Percentiles rank a stretch among this genome's conserved stretches.
Evolutionary conservation across 1,140 invertebrate species (phyloP).

Genomic region (Cotesia typhae): DNA sequence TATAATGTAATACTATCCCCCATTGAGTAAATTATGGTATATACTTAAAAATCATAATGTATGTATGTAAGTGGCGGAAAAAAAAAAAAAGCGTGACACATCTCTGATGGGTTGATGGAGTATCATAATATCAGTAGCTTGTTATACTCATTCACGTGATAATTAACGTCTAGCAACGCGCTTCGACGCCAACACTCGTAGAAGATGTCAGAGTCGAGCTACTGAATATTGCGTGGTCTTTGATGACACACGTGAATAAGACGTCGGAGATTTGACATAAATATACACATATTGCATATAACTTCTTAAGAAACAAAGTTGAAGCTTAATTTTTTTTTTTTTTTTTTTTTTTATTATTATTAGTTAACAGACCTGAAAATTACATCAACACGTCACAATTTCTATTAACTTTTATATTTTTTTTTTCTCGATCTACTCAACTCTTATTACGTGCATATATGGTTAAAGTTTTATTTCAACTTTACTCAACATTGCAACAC

Average conservation of each 20-base stretch:
- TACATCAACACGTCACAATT: no score
- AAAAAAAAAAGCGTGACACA: neutral
- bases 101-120: neutral
- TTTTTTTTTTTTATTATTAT: neutral
- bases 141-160: conserved; percentile 46
- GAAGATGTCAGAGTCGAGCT: conserved; percentile 29
- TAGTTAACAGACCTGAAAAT: no score
- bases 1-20: no score
- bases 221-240: conserved; percentile 51
- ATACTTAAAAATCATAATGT: neutral
- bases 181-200: conserved; percentile 36
- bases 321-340: neutral
- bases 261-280: conserved; percentile 35
- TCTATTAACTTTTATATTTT: neutral
- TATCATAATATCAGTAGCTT: no score
- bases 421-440: neutral
- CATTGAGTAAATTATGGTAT: no score
- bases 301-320: conserved; percentile 42
- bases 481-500: neutral
- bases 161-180: conserved; percentile 55
- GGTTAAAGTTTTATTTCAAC: neutral
- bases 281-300: conserved; percentile 45
- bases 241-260: conserved; percentile 50
- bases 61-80: neutral
- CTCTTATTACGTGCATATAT: neutral